Conservation (phyloP, 1,140 invertebrate species). For the Drosophila seguyi region DNA sequence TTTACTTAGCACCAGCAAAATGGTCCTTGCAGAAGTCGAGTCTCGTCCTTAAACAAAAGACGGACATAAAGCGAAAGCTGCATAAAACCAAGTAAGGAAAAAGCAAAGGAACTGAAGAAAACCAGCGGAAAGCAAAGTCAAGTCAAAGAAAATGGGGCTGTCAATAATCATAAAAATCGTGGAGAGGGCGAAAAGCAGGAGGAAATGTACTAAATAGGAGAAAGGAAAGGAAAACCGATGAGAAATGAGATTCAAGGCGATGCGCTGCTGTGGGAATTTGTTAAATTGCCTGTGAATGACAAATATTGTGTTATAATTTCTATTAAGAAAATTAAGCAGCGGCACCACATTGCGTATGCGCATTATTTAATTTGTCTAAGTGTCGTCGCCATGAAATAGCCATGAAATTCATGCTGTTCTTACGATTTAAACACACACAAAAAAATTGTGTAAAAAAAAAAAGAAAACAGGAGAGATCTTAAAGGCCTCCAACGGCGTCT, state of each 20-base stretch:
- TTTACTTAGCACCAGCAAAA: constrained; percentile 78
- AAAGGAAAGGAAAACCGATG: constrained; percentile 10
- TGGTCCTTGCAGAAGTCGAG: constrained; percentile 33
- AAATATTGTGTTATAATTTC: constrained; percentile 83
- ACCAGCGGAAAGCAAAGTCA: constrained; percentile 44
- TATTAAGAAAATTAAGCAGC: constrained; percentile 78
- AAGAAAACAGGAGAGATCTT: constrained; percentile 29
- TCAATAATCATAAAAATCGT: constrained; percentile 77
- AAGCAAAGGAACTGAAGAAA: constrained; percentile 15
- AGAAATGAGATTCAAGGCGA: constrained; percentile 8
- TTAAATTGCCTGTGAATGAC: constrained; percentile 83
- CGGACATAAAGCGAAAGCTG: constrained; percentile 61
- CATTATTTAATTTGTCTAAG: constrained; percentile 79
- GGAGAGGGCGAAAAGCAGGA: neutral
- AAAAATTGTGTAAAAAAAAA: constrained; percentile 22
- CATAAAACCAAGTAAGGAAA: constrained; percentile 9
- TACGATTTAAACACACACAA: constrained; percentile 28
- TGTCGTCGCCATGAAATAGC: constrained; percentile 59
- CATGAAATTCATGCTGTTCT: constrained; percentile 56
- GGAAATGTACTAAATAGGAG: neutral
- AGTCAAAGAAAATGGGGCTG: constrained; percentile 56
- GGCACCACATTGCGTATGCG: constrained; percentile 69
- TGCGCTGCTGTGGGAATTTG: constrained; percentile 58
- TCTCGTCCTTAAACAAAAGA: constrained; percentile 57
- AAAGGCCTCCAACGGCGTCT: constrained; percentile 56